Conservation (phyloP, 2,797 vertebrate genomes). For the Sebastiscus albofasciatus region DNA sequence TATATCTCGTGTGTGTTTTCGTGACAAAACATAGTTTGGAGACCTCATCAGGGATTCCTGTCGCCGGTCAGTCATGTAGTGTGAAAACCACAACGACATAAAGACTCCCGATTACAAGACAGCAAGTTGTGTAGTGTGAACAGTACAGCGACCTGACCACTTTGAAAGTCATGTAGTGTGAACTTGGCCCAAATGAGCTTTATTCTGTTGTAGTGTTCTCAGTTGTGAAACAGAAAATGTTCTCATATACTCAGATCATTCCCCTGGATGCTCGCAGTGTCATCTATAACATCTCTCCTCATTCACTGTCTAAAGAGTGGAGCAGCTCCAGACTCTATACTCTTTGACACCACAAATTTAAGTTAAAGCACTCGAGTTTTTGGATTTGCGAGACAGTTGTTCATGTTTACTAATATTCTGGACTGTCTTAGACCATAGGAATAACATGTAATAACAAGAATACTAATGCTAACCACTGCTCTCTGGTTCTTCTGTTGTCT, state of each 20-base stretch:
- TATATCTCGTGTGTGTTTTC: too few relatives aligned
- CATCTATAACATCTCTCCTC: neutral
- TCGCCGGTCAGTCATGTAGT: too few relatives aligned
- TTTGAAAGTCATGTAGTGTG: too few relatives aligned
- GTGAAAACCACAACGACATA: too few relatives aligned
- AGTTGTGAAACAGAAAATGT: neutral
- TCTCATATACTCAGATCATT: neutral
- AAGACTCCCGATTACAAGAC: too few relatives aligned
- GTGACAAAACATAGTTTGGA: too few relatives aligned
- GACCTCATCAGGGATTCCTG: too few relatives aligned
- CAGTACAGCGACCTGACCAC: too few relatives aligned
- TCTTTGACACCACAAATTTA: neutral
- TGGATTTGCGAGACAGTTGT: neutral
- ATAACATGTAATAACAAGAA: neutral
- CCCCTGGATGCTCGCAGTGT: neutral
- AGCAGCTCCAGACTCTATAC: neutral
- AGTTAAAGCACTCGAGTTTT: neutral
- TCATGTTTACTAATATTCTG: neutral
- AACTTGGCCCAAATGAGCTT: too few relatives aligned
- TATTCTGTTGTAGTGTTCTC: too few relatives aligned
- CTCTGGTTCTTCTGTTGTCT: slow-evolving; percentile 29
- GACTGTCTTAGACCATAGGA: neutral
- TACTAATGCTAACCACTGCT: slow-evolving; percentile 28
- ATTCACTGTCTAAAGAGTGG: neutral
- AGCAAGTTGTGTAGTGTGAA: too few relatives aligned